Evolutionary conservation across 2,113 vertebrate genomes (phyloP), one percentile per base, ranked within the genome.

Genomic region (Bucco capensis): DNA sequence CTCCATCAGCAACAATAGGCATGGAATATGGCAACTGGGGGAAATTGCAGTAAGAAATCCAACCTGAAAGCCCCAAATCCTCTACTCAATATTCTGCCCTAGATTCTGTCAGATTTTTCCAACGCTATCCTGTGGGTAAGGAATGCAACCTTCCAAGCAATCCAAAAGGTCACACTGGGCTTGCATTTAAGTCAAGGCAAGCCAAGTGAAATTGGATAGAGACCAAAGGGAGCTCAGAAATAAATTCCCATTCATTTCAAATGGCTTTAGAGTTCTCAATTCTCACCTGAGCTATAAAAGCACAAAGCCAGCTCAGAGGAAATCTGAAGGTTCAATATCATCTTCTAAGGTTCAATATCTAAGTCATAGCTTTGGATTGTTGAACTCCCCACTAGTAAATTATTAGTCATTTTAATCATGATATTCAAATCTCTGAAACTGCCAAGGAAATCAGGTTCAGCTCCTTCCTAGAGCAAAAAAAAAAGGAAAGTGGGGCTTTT

Each of bases 211-310:
- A 86, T n/a, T 86, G 91, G 89, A 88, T 86, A 51, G 78, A 86
- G 80, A 84, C 80, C 73, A 90, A 86, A 93, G 83, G 73, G 83
- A 93, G 53, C 56, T 92, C 74, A 90, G 86, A 90, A 86, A 30
- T 93, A 86, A 92, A 96, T 71, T 94, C 61, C 28, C 38, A 89
- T 78, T 93, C 90, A 84, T 88, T 95, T 92, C 80, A 93, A 92
- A 81, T 78, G 53, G 73, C 90, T 84, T 92, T 81, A 88, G 61
- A 83, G 61, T 42, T 86, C 73, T 71, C 83, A 67, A 86, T 71
- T 95, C 51, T 78, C 73, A 90, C 53, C 27, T 72, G 81, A 88
- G 0, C 0, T 23, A 71, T 62, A 35, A n/a, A 94, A 81, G 60
- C 73, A 86, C n/a, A 86, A 51, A 31, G 37, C 60, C 47, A 93